Percentiles rank a stretch among this genome's conserved stretches.
These are phyloP conservation scores for Manacus vitellinus DNA, from an alignment of 2,113 vertebrate species.

Conservation along the genomic window DNA sequence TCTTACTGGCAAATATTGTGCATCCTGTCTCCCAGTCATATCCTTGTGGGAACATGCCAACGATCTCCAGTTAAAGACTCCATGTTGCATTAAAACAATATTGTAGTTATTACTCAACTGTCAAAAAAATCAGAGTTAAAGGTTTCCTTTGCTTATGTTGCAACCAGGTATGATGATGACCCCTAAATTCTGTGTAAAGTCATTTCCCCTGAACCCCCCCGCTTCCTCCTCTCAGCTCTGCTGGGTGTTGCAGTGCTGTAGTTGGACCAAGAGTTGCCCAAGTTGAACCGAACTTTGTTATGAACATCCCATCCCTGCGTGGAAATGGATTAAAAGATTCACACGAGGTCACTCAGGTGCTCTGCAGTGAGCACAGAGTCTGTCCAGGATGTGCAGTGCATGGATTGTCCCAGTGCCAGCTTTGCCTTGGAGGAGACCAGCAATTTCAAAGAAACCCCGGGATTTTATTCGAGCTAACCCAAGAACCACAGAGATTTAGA, in stretches of 20 bases:
- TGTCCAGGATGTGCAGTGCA: rapidly evolving
- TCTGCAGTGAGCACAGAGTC: background rate
- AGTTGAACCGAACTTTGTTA: background rate
- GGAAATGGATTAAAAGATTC: background rate
- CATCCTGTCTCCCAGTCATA: slow-evolving; percentile 6
- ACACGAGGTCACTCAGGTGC: background rate
- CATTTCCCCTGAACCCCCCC: rapidly evolving
- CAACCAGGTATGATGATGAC: background rate
- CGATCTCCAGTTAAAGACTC: background rate
- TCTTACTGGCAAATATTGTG: slow-evolving; percentile 39
- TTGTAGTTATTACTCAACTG: background rate
- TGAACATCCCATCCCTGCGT: rapidly evolving
- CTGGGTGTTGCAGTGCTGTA: background rate
- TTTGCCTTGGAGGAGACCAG: background rate
- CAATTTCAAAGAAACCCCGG: background rate
- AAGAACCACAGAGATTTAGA: background rate
- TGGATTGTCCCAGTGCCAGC: background rate
- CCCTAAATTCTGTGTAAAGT: background rate
- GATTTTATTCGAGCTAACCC: background rate
- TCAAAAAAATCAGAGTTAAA: background rate
- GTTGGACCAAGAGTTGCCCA: background rate
- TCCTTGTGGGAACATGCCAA: background rate
- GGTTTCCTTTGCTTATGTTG: background rate
- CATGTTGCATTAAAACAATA: background rate
- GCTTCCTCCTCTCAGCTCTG: background rate